Evolutionary conservation across 2,797 vertebrate species (phyloP), one percentile per base, ranked within the genome.

Genomic region (Anguilla pacifica): DNA sequence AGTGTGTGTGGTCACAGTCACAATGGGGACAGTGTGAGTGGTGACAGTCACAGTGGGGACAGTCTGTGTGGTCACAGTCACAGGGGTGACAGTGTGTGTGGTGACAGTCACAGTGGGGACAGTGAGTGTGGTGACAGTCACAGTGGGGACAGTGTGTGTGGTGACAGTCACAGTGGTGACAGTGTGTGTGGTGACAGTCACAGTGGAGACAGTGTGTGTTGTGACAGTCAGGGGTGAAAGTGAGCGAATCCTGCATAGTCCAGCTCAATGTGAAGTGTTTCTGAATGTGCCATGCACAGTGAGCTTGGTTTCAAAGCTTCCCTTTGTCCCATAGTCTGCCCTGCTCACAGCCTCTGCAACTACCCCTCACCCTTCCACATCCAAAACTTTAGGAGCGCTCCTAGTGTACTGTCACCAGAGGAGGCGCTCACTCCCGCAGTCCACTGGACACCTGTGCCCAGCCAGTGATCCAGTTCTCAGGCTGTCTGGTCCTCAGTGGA

Each of bases 361-460:
- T 74, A 28, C 9, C 70, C 64, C 22, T 70, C 31, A 15, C 70
- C 28, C 11, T 25, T 39, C 28, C 28, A 10, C 64, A 61, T 70
- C 61, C 28, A 31, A 87, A 87, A 87, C 82, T 11, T n/a, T 28
- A 87, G 86, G 61, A 87, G 19, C 79, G 64, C n/a, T 59, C 43
- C 82, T 46, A 2, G 31, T 4, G 5, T 81, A n/a, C 4, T 51
- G 53, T 51, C 9, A 70, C 59, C 39, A n/a, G 53, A 51, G 43
- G 28, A 70, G 39, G n/a, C 28, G 31, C 28, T 72, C 11, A 25
- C 46, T 70, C 22, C 13, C 3, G 46, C 35, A 15, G 77, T 83
- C 81, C 59, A 17, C 15, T 83, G 86, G 67, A 43, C 79, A 7
- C 25, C 59, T 70, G 7, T 59, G 64, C 31, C 3, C 51, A 49